Evolutionary conservation across 2,797 vertebrate genomes (phyloP).

Genomic region (Parotocinclus haroldoi): DNA sequence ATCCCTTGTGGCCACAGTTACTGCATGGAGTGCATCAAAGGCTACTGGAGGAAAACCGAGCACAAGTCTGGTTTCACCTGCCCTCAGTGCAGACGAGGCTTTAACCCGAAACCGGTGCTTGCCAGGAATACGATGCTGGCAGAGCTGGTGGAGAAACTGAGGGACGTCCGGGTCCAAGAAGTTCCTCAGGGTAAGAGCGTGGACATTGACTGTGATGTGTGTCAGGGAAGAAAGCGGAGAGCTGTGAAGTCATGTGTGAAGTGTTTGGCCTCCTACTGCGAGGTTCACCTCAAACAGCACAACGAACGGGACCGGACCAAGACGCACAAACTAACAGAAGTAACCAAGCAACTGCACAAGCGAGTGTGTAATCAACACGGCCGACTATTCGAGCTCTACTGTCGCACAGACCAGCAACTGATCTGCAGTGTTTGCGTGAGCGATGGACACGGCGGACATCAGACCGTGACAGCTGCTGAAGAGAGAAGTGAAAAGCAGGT

Average conservation of each 20-base stretch:
- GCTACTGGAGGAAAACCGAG: slow-evolving; percentile 67
- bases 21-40: slow-evolving; percentile 69
- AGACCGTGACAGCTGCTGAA: slow-evolving; percentile 72
- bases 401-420: slow-evolving; percentile 83
- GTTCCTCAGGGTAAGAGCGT: background rate
- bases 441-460: slow-evolving; percentile 79
- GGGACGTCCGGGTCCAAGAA: slow-evolving; percentile 15
- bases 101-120: slow-evolving; percentile 64
- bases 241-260: slow-evolving; percentile 81
- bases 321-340: slow-evolving; percentile 76
- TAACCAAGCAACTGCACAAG: slow-evolving; percentile 74
- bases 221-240: slow-evolving; percentile 76
- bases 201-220: slow-evolving; percentile 73
- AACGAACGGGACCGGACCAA: slow-evolving; percentile 67
- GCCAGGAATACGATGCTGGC: slow-evolving; percentile 67
- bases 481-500: slow-evolving; percentile 77
- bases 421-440: slow-evolving; percentile 78
- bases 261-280: slow-evolving; percentile 83
- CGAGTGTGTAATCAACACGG: slow-evolving; percentile 80
- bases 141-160: slow-evolving; percentile 65
- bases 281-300: slow-evolving; percentile 62
- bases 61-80: slow-evolving; percentile 64
- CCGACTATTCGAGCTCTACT: slow-evolving; percentile 83
- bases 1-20: slow-evolving; percentile 74
- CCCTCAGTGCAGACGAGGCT: slow-evolving; percentile 69